A percentile compares a stretch with the other conserved stretches of the same genome.
These are phyloP conservation scores for Anser brachyrhynchus DNA, from an alignment of 2,113 vertebrate genomes.

Conservation along the genomic window DNA sequence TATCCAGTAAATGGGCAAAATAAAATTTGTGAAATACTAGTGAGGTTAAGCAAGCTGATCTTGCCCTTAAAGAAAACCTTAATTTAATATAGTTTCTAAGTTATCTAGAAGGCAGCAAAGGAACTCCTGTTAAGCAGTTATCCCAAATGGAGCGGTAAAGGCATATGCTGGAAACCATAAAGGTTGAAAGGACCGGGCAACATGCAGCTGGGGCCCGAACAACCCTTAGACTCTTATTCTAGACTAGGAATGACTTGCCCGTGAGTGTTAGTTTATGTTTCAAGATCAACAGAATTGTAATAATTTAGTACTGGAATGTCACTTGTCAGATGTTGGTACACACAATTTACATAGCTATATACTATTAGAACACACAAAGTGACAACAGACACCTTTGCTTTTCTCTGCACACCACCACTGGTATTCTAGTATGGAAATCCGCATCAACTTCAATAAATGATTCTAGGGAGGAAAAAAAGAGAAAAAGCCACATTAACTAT, in stretches of 20 bases:
- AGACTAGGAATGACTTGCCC: slow-evolving; percentile 66
- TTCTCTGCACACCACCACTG: slow-evolving; percentile 92
- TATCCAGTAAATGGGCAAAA: slow-evolving; percentile 46
- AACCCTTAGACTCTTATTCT: slow-evolving; percentile 65
- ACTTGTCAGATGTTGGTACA: slow-evolving; percentile 47
- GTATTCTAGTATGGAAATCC: slow-evolving; percentile 93
- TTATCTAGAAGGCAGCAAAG: neutral
- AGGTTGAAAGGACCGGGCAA: slow-evolving; percentile 28
- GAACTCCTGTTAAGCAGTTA: slow-evolving; percentile 34
- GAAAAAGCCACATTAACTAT: slow-evolving; percentile 17
- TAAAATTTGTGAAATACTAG: neutral
- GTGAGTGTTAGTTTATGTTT: slow-evolving; percentile 62
- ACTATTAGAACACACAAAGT: slow-evolving; percentile 70
- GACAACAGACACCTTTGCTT: slow-evolving; percentile 83
- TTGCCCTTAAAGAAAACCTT: neutral
- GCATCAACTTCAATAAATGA: slow-evolving; percentile 88
- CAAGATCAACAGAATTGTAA: slow-evolving; percentile 67
- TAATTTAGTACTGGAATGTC: slow-evolving; percentile 57
- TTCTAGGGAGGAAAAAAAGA: slow-evolving; percentile 72
- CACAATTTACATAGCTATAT: slow-evolving; percentile 54
- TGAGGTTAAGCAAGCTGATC: neutral
- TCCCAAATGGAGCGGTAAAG: slow-evolving; percentile 42
- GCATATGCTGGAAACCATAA: slow-evolving; percentile 51
- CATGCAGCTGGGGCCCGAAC: slow-evolving; percentile 56
- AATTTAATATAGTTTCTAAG: neutral